Evolutionary conservation across 2,113 vertebrate species (phyloP), one percentile per base, ranked within the genome.

Genomic region (Clinocottus analis): DNA sequence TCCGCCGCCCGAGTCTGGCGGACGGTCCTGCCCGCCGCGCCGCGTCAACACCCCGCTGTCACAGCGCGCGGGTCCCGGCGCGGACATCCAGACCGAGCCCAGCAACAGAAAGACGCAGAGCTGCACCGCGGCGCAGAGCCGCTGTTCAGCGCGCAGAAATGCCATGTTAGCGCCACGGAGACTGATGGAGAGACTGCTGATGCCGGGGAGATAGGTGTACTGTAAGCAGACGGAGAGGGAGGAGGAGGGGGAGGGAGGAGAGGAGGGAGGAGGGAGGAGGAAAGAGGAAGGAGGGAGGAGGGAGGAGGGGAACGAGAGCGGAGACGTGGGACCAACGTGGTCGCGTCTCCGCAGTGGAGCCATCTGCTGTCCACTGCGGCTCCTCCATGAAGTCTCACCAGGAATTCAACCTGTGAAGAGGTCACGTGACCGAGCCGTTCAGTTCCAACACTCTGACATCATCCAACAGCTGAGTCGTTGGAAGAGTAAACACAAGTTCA

Each of bases 301-400:
- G 85, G 90, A 85, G 89, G 91, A 78, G 91, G 87, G 87, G 82
- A 93, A 79, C 74, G 74, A 77, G 91, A 93, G 91, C 82, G 90
- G 75, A 86, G 87, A 87, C 88, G 83, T 82, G 89, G 87, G 86
- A 91, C 92, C 94, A 94, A 93, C 94, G 94, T 92, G 94, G 90
- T 90, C 83, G 56, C 61, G 77, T 87, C 83, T 56, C 86, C 77
- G 60, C 88, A 72, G 87, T 91, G 95, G 83, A 90, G 95, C 95
- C 96, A 94, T 88, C 96, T 96, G 90, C 75, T 65, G 84, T 53
- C 64, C 43, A 58, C 72, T 61, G 80, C 71, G 80, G 9, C 51
- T 58, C 12, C 59, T 25, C 27, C 35, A 19, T 17, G 3, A 51
- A 35, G 31, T 37, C 59, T 16, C 49, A 31, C 3, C 68, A 62